Base-by-base conservation (phyloP, 2,888 invertebrate species). In the Agrochola lota region DNA sequence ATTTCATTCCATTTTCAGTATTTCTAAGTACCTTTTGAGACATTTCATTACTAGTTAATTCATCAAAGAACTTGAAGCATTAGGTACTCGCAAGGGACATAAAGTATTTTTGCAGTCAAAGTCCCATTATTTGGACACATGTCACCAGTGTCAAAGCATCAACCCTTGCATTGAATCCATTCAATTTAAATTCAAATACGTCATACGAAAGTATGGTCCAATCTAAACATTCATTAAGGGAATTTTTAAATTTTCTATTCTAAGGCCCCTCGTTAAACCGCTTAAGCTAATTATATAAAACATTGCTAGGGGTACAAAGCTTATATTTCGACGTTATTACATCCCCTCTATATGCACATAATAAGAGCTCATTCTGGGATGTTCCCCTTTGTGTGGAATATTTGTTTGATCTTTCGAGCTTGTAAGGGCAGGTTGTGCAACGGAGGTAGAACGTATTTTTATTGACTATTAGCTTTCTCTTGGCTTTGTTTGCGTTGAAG, bases 281-380 rank as follows among this genome's bases (percentile, higher is more conserved):
- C 95, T 96, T 96, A 94, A 94, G 95, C 95, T 96, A 96, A 96
- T 96, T 96, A 95, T 92, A 95, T 95, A 94, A 94, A 96, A 95
- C 95, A 95, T 94, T 92, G 93, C 80, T 80, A 87, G 81, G 89
- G 88, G 92, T 86, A 92, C 91, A 92, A 91, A 91, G 93, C 92
- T 92, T 92, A 93, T 91, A 92, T 92, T 93, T 91, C 91, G 91
- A 90, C 85, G 90, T 90, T 91, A 91, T 89, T 88, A 85, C 85
- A 84, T 89, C 92, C 94, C 93, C 91, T 92, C 88, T 93, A 93
- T 92, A 93, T 93, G 93, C 92, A 94, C 92, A 94, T 94, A 94
- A 94, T 93, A 94, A 93, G 91, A 91, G 93, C 92, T 92, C 91
- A 91, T 94, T 94, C 92, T 90, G 88, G 90, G 86, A 90, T 90